A percentile compares a stretch with the other conserved stretches of the same genome.
Evolutionary conservation across 2,797 vertebrate genomes (phyloP).

Genomic region (Hafferia zeledoni): DNA sequence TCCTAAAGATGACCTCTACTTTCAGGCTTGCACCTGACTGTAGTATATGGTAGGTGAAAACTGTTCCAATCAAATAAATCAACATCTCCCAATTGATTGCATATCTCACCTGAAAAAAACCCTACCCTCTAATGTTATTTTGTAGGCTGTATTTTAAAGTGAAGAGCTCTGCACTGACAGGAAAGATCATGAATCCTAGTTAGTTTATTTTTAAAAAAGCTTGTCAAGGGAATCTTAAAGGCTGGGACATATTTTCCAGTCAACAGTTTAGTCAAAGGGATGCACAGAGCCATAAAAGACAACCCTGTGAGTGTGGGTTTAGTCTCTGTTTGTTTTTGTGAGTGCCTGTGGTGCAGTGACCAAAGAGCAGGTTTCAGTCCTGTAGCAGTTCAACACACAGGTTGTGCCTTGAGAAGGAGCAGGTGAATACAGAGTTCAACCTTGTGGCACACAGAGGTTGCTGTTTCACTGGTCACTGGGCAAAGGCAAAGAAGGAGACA

Average conservation of each 20-base stretch:
- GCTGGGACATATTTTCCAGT: not conserved
- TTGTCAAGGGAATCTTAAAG: not conserved
- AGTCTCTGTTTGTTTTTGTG: not conserved
- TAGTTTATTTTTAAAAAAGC: not conserved
- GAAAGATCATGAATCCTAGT: not conserved
- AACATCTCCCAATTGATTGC: not conserved
- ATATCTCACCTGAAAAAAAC: not conserved
- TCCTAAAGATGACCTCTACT: not conserved
- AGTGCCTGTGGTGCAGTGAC: not conserved
- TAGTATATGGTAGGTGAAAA: not conserved
- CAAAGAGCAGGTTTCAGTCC: not conserved
- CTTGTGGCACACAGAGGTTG: not conserved
- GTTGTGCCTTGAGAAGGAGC: not conserved
- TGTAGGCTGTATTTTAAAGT: not conserved
- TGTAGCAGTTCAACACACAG: not conserved
- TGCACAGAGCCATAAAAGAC: not conserved
- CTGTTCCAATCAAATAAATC: not conserved
- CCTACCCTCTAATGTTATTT: not conserved
- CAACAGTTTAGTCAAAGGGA: not conserved
- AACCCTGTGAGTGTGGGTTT: not conserved
- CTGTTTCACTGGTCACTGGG: not conserved
- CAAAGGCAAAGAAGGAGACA: not conserved
- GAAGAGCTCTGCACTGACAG: not conserved
- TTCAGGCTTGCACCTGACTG: not conserved
- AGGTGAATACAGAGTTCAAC: not conserved